Evolutionary conservation across 2,113 vertebrate species (phyloP), one percentile per base, ranked within the genome.

Genomic region (Myxocyprinus asiaticus): DNA sequence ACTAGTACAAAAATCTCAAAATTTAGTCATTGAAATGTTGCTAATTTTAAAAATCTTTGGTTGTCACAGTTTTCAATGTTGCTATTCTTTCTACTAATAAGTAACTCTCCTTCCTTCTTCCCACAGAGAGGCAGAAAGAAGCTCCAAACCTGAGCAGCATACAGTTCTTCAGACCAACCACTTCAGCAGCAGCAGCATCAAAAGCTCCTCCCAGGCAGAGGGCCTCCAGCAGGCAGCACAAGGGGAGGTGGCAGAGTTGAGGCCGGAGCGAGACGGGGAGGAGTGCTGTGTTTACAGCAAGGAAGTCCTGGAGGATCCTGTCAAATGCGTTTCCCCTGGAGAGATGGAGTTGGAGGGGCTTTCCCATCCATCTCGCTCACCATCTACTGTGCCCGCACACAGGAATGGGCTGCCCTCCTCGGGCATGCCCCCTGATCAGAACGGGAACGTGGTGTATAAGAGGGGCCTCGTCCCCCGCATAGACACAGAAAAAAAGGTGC

Each of bases 161-260:
- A 93, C 94, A 0, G 91, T 94, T 64, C 94, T 94, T 15, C 96
- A 96, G 64, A 92, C 88, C 84, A 97, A 97, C 88, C 96, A 98
- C 10, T 80, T 94, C 72, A 92, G 92, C 58, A 90, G 93, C 79
- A 73, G 93, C 79, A 74, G 88, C 84, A 91, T 84, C 82, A 94
- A 89, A 72, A 94, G 88, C 43, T 89, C 88, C 67, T 76, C 89
- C 84, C 93, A 89, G 55, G 7, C 90, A 76, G 94, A 94, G 45
- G 82, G 83, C 2, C 74, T 84, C 74, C 93, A 91, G 71, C 74
- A 82, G 9, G 88, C 91, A 55, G 93, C 92, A 59, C 88, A 87
- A 82, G 85, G 90, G 48, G 91, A 91, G 80, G 85, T 86, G 64
- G 78, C 84, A 7, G 89, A 94, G 73, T 82, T 90, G 64, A 87